Conservation (phyloP, 2,888 invertebrate species). For the Pollenia labialis region DNA sequence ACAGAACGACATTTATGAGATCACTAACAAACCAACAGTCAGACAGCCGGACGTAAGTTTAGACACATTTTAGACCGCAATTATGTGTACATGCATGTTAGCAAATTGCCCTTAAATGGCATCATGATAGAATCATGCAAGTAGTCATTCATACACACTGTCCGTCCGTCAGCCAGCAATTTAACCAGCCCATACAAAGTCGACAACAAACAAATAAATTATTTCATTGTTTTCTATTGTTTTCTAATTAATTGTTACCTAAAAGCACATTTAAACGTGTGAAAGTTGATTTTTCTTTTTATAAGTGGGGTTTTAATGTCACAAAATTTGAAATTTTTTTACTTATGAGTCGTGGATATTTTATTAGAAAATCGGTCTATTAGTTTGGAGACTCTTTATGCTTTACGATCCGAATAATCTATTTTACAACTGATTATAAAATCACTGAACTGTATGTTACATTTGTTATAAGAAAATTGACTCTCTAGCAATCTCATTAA, state of each 20-base stretch:
- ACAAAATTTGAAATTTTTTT: not conserved
- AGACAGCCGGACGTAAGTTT: slow-evolving; percentile 27
- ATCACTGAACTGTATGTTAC: too few species aligned
- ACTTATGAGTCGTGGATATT: too few species aligned
- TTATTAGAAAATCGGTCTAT: too few species aligned
- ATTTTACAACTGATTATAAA: too few species aligned
- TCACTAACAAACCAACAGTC: slow-evolving; percentile 58
- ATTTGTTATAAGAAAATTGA: too few species aligned
- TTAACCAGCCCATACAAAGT: slow-evolving; percentile 45
- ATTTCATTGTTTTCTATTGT: slow-evolving; percentile 30
- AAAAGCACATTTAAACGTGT: slow-evolving; percentile 6
- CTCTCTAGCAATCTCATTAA: too few species aligned
- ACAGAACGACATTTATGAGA: slow-evolving; percentile 67
- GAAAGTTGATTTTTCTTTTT: slow-evolving; percentile 39
- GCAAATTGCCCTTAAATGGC: slow-evolving; percentile 75
- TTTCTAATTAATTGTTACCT: slow-evolving; percentile 50
- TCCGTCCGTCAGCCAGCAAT: too few species aligned
- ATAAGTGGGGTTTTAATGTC: not conserved
- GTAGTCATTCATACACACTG: not conserved
- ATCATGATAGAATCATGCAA: slow-evolving; percentile 66
- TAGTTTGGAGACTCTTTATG: too few species aligned
- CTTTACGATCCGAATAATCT: too few species aligned
- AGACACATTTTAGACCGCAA: slow-evolving; percentile 65
- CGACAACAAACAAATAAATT: slow-evolving; percentile 40
- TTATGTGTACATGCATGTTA: slow-evolving; percentile 71